Evolutionary conservation across 1,140 invertebrate species (phyloP).

Genomic region (Solen grandis): DNA sequence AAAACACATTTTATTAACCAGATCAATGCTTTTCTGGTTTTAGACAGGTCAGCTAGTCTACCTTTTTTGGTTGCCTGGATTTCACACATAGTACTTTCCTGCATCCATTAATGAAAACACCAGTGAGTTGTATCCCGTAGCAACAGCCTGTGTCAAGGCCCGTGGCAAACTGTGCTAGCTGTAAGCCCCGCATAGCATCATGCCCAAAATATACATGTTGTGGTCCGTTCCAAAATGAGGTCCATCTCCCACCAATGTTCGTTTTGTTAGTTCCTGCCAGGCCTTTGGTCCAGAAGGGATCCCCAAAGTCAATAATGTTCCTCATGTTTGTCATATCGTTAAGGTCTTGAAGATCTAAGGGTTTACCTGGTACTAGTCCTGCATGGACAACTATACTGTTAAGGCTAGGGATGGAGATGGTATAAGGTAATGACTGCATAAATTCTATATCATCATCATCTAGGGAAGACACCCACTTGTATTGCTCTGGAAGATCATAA

Average conservation of each 20-base stretch:
- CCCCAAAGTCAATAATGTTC: slow-evolving; percentile 69
- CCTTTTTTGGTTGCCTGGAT: slow-evolving; percentile 38
- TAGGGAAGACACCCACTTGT: slow-evolving; percentile 74
- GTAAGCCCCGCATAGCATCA: slow-evolving; percentile 76
- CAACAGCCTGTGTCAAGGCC: slow-evolving; percentile 81
- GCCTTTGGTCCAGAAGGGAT: slow-evolving; percentile 38
- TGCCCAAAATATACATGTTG: slow-evolving; percentile 81
- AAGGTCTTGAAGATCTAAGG: slow-evolving; percentile 66
- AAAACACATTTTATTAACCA: too few relatives aligned
- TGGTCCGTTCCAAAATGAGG: slow-evolving; percentile 78
- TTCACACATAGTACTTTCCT: slow-evolving; percentile 54
- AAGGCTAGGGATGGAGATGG: slow-evolving; percentile 75
- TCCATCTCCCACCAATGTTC: slow-evolving; percentile 76
- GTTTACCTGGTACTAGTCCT: slow-evolving; percentile 77
- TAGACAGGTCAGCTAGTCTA: too few relatives aligned
- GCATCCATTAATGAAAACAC: slow-evolving; percentile 65
- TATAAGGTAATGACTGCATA: slow-evolving; percentile 77
- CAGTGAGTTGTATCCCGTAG: slow-evolving; percentile 75
- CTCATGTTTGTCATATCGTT: slow-evolving; percentile 78
- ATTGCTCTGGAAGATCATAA: slow-evolving; percentile 65
- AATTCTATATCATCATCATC: slow-evolving; percentile 71
- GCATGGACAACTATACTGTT: slow-evolving; percentile 79
- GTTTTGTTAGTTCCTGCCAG: slow-evolving; percentile 56
- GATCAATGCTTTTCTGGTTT: too few relatives aligned
- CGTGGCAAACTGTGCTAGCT: slow-evolving; percentile 73